Conservation (phyloP, 92 coral and sea anemone species). For the Epizoanthus illoricatus region DNA sequence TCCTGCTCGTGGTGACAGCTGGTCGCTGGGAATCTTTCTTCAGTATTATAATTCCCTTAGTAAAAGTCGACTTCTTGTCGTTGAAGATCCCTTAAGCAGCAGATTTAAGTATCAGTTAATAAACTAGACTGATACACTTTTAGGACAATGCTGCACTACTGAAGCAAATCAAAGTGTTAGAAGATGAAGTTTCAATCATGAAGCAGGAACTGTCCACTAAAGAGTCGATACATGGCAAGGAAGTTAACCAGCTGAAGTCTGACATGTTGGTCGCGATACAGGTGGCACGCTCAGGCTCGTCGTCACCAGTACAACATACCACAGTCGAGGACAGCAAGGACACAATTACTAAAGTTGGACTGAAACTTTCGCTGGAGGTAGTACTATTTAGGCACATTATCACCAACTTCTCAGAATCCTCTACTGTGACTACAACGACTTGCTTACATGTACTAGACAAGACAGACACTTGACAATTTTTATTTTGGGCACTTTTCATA, state of each 20-base stretch:
- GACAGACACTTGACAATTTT: no score
- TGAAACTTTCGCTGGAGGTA: conserved; percentile 67
- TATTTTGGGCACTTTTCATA: no score
- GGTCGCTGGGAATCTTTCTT: no score
- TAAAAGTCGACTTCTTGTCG: no score
- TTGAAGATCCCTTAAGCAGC: no score
- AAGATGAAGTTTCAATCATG: conserved; percentile 54
- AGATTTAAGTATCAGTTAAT: neutral
- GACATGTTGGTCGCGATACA: conserved; percentile 92
- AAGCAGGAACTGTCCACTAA: conserved; percentile 50
- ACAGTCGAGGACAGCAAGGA: conserved; percentile 37
- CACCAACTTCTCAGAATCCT: no score
- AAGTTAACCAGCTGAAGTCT: conserved; percentile 75
- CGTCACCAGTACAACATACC: conserved; percentile 45
- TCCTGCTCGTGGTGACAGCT: no score
- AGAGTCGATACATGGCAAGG: conserved; percentile 61
- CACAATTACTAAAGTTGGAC: conserved; percentile 54
- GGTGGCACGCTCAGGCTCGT: conserved; percentile 69
- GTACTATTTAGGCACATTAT: neutral
- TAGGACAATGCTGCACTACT: conserved; percentile 50
- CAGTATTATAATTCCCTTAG: no score
- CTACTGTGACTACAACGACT: no score
- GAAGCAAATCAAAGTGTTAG: conserved; percentile 58
- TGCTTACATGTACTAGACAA: no score
- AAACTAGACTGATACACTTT: neutral